These are phyloP conservation scores for Caenorhabditis panamensis DNA, from an alignment of 2,888 invertebrate genomes.

Conservation along the genomic window DNA sequence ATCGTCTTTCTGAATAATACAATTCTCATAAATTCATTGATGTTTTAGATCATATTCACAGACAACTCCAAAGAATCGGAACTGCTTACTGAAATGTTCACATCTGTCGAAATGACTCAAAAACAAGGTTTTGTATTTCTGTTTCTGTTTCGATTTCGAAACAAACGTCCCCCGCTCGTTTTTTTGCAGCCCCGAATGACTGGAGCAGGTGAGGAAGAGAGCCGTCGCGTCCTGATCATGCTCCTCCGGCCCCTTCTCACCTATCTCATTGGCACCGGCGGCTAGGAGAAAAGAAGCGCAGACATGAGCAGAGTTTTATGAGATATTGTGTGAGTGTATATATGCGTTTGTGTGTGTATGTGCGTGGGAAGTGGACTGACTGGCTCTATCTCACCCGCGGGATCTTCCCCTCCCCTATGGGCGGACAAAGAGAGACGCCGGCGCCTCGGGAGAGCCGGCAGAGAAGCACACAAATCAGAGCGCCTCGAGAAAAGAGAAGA, in stretches of 20 bases:
- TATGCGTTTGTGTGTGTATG: conserved; percentile 47
- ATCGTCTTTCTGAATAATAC: too few species aligned
- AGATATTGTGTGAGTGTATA: conserved; percentile 56
- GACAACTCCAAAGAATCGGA: too few species aligned
- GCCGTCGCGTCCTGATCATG: conserved; percentile 26
- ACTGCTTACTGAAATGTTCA: too few species aligned
- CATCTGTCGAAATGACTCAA: conserved; percentile 51
- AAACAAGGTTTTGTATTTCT: conserved; percentile 37
- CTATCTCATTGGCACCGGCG: conserved; percentile 39
- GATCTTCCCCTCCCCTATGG: conserved; percentile 50
- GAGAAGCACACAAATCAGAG: conserved; percentile 49
- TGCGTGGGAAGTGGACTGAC: conserved; percentile 57
- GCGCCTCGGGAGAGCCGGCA: conserved; percentile 38
- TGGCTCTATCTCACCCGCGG: conserved; percentile 53
- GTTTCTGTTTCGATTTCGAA: conserved; percentile 25
- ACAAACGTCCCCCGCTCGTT: conserved; percentile 49
- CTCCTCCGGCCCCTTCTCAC: conserved; percentile 51
- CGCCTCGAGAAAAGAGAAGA: conserved; percentile 46
- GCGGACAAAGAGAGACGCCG: conserved; percentile 30
- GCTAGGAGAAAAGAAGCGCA: conserved; percentile 44
- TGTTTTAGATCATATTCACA: too few species aligned
- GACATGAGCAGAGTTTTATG: conserved; percentile 51
- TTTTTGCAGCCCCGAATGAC: conserved; percentile 39
- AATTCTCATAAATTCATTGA: too few species aligned
- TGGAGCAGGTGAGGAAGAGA: conserved; percentile 43